phyloP scores from a whole-genome alignment of 2,888 invertebrate species.

The Eilema caniola region DNA sequence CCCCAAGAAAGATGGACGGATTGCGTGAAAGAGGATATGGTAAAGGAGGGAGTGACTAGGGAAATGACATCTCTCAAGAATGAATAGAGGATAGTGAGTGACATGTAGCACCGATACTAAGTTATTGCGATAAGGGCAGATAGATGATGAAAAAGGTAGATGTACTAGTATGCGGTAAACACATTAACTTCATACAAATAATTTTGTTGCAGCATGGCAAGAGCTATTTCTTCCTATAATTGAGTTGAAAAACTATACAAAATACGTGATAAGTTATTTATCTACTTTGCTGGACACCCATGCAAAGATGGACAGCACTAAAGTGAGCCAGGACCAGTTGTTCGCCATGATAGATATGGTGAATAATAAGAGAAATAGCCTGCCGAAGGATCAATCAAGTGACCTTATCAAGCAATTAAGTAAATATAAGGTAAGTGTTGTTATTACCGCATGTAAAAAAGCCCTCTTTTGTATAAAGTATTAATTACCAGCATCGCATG shows the following conservation, averaged over 20 bases:
- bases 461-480: background rate
- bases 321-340: slow-evolving; percentile 85
- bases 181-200: background rate
- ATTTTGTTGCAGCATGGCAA: slow-evolving; percentile 89
- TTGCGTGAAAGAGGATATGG: too few relatives aligned
- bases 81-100: too few relatives aligned
- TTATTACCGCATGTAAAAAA: background rate
- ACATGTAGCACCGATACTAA: too few relatives aligned
- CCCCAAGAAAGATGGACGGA: too few relatives aligned
- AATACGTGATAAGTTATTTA: slow-evolving; percentile 89
- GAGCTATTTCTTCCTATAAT: slow-evolving; percentile 91
- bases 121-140: too few relatives aligned
- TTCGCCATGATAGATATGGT: slow-evolving; percentile 88
- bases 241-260: slow-evolving; percentile 90
- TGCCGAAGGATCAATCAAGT: slow-evolving; percentile 85
- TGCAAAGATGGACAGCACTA: slow-evolving; percentile 69
- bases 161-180: too few relatives aligned
- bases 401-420: slow-evolving; percentile 84
- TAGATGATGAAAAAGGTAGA: too few relatives aligned
- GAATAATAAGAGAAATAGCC: slow-evolving; percentile 85
- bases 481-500: too few relatives aligned
- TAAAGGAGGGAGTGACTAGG: too few relatives aligned
- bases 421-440: slow-evolving; percentile 83
- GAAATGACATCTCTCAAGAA: too few relatives aligned
- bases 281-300: slow-evolving; percentile 81